These are phyloP conservation scores for Meles meles DNA, from an alignment of 2,113 vertebrate genomes.

Conservation along the genomic window DNA sequence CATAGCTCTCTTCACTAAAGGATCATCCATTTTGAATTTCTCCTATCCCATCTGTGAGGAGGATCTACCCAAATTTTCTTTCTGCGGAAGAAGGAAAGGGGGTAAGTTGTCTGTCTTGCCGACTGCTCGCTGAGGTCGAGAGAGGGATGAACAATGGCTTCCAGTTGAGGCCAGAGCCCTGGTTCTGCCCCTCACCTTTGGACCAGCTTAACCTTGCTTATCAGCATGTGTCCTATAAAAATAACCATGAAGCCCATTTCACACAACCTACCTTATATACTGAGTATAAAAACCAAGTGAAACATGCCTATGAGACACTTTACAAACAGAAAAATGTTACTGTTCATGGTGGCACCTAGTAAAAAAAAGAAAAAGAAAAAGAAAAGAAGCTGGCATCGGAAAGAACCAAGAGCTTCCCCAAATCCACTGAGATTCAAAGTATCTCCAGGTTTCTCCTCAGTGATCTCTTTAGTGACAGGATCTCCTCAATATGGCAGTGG, in stretches of 20 bases:
- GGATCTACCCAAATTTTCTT: conserved; percentile 62
- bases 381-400: background rate
- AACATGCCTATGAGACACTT: background rate
- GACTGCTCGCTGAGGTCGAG: background rate
- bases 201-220: background rate
- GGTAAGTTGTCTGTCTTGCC: conserved; percentile 74
- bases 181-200: background rate
- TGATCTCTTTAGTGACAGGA: rapidly evolving
- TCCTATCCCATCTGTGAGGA: conserved; percentile 73
- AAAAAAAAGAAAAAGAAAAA: background rate
- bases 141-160: no score
- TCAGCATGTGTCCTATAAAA: background rate
- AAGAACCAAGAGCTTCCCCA: background rate
- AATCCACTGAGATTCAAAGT: background rate
- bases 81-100: conserved; percentile 86
- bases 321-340: background rate
- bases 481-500: background rate
- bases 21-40: conserved; percentile 57
- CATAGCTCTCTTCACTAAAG: conserved; percentile 43
- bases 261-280: background rate
- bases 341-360: background rate
- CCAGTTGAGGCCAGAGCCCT: rapidly evolving
- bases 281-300: background rate
- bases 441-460: background rate
- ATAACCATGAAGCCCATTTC: background rate